Evolutionary conservation across 1,140 invertebrate species (phyloP).

Genomic region (Bombus superbus): DNA sequence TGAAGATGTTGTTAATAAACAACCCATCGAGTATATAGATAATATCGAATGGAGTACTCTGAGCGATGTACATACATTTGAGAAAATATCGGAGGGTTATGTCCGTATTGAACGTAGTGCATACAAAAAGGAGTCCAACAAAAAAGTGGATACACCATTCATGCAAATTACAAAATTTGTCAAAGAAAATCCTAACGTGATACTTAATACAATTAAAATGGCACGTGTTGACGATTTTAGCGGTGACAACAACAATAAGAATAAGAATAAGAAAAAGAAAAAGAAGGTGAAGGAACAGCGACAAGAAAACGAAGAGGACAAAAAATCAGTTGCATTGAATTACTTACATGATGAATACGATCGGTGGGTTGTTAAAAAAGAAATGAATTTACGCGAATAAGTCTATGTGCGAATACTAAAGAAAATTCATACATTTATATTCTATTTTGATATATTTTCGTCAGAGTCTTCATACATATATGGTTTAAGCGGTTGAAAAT

Average conservation of each 20-base stretch:
- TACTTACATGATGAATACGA: background rate
- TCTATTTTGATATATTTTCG: background rate
- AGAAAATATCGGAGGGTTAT: fast-evolving
- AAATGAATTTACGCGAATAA: background rate
- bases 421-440: background rate
- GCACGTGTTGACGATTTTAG: background rate
- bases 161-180: slow-evolving; percentile 15
- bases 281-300: fast-evolving
- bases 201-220: background rate
- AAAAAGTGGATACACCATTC: background rate
- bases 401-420: background rate
- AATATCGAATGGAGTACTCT: background rate
- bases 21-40: background rate
- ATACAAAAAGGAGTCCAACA: background rate
- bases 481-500: background rate
- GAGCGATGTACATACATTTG: fast-evolving
- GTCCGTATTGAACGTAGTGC: background rate
- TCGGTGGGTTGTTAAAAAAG: background rate
- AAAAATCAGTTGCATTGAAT: background rate
- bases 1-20: too few species aligned
- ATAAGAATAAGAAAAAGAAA: background rate
- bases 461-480: background rate
- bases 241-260: too few species aligned
- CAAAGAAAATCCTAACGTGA: background rate
- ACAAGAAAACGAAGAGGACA: background rate